Percentiles rank a stretch among this genome's conserved stretches.
phyloP scores from a whole-genome alignment of 2,113 vertebrate species.

The Oryzias woworae region DNA sequence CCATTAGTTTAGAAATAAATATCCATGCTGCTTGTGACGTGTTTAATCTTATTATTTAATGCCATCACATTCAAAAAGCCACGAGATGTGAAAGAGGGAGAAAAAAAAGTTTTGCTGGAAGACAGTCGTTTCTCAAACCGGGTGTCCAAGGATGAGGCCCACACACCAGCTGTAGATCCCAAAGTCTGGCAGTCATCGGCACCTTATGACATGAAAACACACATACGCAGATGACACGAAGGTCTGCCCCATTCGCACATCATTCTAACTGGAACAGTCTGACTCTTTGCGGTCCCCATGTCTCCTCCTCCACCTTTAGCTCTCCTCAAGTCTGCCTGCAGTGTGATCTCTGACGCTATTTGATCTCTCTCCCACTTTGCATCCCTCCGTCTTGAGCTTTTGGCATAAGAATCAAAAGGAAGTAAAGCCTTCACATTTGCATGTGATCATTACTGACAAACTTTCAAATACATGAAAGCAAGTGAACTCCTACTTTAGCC shows the following conservation, averaged over 20 bases:
- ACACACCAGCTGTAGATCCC: constrained; percentile 58
- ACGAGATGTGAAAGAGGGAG: neutral
- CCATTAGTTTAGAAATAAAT: constrained; percentile 30
- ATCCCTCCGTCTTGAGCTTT: constrained; percentile 42
- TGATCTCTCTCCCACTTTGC: constrained; percentile 46
- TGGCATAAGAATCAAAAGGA: constrained; percentile 55
- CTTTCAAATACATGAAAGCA: constrained; percentile 18
- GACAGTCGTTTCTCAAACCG: constrained; percentile 26
- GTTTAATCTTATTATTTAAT: constrained; percentile 21
- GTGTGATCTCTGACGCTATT: constrained; percentile 55
- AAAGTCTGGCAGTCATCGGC: constrained; percentile 21
- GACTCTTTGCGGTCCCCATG: constrained; percentile 35
- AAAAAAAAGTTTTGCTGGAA: neutral
- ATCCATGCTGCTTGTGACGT: constrained; percentile 19
- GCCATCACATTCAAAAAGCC: constrained; percentile 20
- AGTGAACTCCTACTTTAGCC: constrained; percentile 10
- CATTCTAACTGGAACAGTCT: constrained; percentile 43
- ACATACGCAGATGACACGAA: constrained; percentile 22
- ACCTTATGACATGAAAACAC: constrained; percentile 48
- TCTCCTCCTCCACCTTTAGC: constrained; percentile 61
- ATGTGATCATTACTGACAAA: constrained; percentile 23
- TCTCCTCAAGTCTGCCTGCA: constrained; percentile 35
- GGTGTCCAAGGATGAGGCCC: constrained; percentile 43
- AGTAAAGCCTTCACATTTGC: constrained; percentile 32
- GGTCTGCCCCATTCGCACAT: constrained; percentile 62